A percentile compares a stretch with the other conserved stretches of the same genome.
Conservation (phyloP, 2,113 vertebrate genomes). For the Porphyrio hochstetteri region DNA sequence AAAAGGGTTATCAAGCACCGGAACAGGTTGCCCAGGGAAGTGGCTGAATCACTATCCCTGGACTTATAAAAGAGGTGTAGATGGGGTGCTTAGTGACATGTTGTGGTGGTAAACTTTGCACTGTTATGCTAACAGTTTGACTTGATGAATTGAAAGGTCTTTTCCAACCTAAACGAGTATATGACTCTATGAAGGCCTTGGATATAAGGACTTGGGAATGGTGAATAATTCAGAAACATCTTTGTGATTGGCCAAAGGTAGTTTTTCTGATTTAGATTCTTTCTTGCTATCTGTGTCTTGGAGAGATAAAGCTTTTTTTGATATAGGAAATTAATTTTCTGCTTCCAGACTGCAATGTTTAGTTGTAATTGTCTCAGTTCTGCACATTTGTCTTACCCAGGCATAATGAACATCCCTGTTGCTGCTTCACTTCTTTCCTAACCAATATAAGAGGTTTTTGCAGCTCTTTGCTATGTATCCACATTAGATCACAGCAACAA, state of each 20-base stretch:
- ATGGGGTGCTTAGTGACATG: too few relatives aligned
- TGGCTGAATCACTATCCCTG: too few relatives aligned
- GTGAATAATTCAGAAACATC: not conserved
- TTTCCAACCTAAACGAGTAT: too few relatives aligned
- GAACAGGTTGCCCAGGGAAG: too few relatives aligned
- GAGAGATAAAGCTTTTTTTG: not conserved
- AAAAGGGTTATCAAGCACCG: too few relatives aligned
- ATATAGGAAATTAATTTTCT: not conserved
- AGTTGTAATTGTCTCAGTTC: not conserved
- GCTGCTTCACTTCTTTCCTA: not conserved
- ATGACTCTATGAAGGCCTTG: not conserved
- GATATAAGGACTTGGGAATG: not conserved
- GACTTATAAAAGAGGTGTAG: too few relatives aligned
- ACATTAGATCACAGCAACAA: not conserved
- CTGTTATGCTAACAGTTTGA: too few relatives aligned
- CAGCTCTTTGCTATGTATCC: not conserved
- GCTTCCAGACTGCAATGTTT: not conserved
- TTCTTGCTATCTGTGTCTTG: not conserved
- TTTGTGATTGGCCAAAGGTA: not conserved
- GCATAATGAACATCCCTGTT: not conserved
- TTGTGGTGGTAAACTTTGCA: too few relatives aligned
- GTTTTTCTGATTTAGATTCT: not conserved
- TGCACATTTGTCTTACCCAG: not conserved
- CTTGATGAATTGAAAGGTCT: too few relatives aligned
- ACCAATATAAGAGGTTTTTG: not conserved